Evolutionary conservation across 2,888 invertebrate species (phyloP), one percentile per base, ranked within the genome.

Genomic region (Ormyrus thymus): DNA sequence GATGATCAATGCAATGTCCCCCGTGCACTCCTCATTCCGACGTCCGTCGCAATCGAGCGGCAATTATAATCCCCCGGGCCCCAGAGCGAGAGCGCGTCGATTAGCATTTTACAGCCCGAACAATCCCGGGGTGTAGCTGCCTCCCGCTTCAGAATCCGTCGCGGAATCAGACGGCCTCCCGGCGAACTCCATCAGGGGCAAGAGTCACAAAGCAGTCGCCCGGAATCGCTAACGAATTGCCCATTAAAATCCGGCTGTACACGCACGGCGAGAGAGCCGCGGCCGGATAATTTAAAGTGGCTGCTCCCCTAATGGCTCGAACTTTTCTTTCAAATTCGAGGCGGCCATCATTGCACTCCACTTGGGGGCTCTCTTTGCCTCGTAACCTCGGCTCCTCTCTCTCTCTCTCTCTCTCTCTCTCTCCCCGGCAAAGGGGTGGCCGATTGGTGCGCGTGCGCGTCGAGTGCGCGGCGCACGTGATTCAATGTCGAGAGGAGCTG

Each of bases 191-290:
- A 29, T 29, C 29, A 29, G 29, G 29, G 4, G 29, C 29, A 29
- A 29, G 29, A 29, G 4, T 29, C 2, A 29, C 45, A 15, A 61
- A 53, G 58, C 62, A 56, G 29, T 4, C n/a, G 9, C n/a, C 7
- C 11, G 5, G 61, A 76, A 62, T 69, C n/a, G 59, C 48, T 64
- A 76, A 70, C 56, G 69, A 69, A 76, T 76, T 69, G 13, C 43
- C 56, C 53, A 46, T 56, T 70, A 58, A 51, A 76, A 50, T 56
- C 45, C 43, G 9, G 29, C 29, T 29, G 4, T 46, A 7, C 55
- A 13, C n/a, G 43, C 59, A 29, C 29, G 29, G 29, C 1, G 29
- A 29, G n/a, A n/a, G 29, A 29, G 29, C 2, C 29, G 29, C 29
- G 29, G 29, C 29, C 29, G 4, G 29, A 29, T 29, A 29, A 29